A percentile compares a stretch with the other conserved stretches of the same genome.
These are phyloP conservation scores for Patiria pectinifera DNA, from an alignment of 53 echinoderm and acorn worm species.

Conservation along the genomic window DNA sequence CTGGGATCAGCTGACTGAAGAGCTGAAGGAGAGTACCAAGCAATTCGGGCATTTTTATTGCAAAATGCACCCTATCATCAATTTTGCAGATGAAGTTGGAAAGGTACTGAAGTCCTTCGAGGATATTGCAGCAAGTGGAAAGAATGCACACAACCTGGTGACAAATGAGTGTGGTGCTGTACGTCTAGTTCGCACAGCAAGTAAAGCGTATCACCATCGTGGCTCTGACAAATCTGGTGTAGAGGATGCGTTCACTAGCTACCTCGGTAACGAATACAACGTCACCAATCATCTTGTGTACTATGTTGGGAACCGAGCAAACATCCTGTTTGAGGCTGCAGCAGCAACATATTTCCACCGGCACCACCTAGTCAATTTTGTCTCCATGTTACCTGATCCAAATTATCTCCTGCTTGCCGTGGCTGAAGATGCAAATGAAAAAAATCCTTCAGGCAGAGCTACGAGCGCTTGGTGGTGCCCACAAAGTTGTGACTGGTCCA, in stretches of 20 bases:
- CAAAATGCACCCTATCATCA: constrained; percentile 60
- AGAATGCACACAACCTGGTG: constrained; percentile 9
- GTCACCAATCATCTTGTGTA: constrained; percentile 34
- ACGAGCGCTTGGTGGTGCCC: constrained; percentile 52
- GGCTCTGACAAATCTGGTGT: constrained; percentile 65
- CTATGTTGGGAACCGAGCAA: constrained; percentile 63
- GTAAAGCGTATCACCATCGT: constrained; percentile 71
- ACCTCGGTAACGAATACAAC: constrained; percentile 32
- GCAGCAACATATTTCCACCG: constrained; percentile 54
- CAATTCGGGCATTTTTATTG: constrained; percentile 56
- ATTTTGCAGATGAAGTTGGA: constrained; percentile 61
- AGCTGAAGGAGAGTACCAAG: neutral
- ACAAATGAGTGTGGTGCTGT: constrained; percentile 29
- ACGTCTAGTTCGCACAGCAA: constrained; percentile 63
- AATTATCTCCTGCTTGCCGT: constrained; percentile 59
- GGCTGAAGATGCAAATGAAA: constrained; percentile 56
- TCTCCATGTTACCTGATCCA: constrained; percentile 38
- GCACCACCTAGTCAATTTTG: constrained; percentile 46
- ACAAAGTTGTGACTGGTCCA: constrained; percentile 29
- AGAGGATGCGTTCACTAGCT: constrained; percentile 52
- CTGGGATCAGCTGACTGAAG: constrained; percentile 36
- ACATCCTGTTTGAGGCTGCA: constrained; percentile 67
- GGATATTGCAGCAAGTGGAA: constrained; percentile 39
- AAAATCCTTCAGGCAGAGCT: constrained; percentile 58
- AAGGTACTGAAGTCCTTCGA: constrained; percentile 59